Conservation (phyloP, 2,888 invertebrate species). For the Abrostola tripartita region DNA sequence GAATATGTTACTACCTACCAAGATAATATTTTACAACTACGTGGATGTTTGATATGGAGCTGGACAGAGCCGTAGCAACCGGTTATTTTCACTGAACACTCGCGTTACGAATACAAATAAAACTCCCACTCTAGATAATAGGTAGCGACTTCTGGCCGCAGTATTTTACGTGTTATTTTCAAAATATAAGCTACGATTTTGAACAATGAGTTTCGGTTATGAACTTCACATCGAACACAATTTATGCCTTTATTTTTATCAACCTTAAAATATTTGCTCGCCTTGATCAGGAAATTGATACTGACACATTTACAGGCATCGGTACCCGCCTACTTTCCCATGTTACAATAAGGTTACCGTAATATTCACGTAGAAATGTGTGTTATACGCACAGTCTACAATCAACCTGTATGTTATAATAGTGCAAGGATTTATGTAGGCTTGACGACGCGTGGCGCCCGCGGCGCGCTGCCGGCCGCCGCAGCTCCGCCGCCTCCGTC, state of each 20-base stretch:
- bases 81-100: constrained; percentile 17
- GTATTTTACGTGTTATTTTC: not conserved
- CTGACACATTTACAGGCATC: too few species aligned
- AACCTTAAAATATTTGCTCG: too few species aligned
- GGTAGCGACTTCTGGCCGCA: not conserved
- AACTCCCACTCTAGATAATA: constrained; percentile 16
- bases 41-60: not conserved
- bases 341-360: not conserved
- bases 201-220: too few species aligned
- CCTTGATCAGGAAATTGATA: too few species aligned
- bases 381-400: constrained; percentile 28
- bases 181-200: not conserved
- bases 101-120: constrained; percentile 10
- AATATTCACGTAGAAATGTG: constrained; percentile 20
- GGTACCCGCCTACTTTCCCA: too few species aligned
- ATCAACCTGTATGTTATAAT: constrained; percentile 37
- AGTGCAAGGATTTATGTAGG: constrained; percentile 57
- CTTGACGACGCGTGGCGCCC: constrained; percentile 45
- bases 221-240: too few species aligned
- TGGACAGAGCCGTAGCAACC: constrained; percentile 16
- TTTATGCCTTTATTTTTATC: too few species aligned
- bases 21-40: not conserved
- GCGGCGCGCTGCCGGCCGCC: constrained; percentile 27
- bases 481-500: constrained; percentile 39
- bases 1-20: too few species aligned